Percentiles rank a stretch among this genome's conserved stretches.
These are phyloP conservation scores for Graptemys geographica DNA, from an alignment of 2,797 vertebrate species.

Conservation along the genomic window DNA sequence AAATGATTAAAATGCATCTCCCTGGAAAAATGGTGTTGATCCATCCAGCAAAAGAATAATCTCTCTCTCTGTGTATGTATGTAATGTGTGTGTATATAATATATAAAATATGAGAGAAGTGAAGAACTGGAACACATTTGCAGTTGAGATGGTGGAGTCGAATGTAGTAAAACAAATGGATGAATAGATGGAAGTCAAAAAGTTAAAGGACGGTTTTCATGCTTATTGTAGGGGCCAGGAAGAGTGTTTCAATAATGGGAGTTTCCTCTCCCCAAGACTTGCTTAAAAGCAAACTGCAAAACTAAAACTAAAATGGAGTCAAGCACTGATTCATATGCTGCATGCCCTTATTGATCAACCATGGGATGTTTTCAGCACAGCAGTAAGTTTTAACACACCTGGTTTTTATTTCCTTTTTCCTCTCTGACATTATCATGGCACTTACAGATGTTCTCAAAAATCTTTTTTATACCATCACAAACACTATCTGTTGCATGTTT, in stretches of 20 bases:
- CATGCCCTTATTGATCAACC: background rate
- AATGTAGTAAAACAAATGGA: background rate
- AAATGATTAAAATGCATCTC: background rate
- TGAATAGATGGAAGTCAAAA: background rate
- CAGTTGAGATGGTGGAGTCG: background rate
- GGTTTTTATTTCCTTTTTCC: rapidly evolving
- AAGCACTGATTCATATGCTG: background rate
- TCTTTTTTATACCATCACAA: background rate
- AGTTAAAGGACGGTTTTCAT: background rate
- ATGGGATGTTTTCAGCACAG: background rate
- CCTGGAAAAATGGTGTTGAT: background rate
- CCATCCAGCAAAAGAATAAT: rapidly evolving
- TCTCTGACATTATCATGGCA: background rate
- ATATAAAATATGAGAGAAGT: too few relatives aligned
- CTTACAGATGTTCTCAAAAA: background rate
- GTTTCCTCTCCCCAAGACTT: background rate
- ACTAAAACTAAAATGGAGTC: background rate
- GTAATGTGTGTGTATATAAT: too few relatives aligned
- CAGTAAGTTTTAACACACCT: background rate
- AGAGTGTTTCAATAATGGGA: background rate
- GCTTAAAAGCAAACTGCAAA: background rate
- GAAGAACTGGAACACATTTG: background rate
- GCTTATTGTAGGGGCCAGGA: rapidly evolving
- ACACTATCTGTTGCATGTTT: background rate
- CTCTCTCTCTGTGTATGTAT: too few relatives aligned